phyloP scores from a whole-genome alignment of 2,888 invertebrate genomes.

The Nomada flava region DNA sequence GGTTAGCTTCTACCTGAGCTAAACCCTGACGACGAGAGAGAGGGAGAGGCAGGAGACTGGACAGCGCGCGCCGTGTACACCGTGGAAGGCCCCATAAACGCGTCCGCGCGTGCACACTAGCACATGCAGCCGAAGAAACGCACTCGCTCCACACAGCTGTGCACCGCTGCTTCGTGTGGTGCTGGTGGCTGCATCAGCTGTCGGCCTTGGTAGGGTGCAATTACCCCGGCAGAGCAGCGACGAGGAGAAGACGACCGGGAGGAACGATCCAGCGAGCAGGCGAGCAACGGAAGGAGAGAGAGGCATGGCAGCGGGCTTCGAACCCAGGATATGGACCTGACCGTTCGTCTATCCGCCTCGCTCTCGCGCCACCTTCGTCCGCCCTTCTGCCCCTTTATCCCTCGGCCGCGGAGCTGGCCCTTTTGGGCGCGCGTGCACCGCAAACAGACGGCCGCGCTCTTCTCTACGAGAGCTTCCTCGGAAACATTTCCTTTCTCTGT shows the following conservation, averaged over 20 bases:
- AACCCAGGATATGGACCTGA: constrained; percentile 71
- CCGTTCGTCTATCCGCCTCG: constrained; percentile 53
- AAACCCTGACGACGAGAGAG: neutral
- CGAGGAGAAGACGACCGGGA: constrained; percentile 61
- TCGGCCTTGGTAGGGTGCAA: constrained; percentile 84
- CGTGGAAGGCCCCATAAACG: constrained; percentile 18
- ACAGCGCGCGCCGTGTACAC: constrained; percentile 10
- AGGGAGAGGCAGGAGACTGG: constrained; percentile 33
- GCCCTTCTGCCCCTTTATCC: constrained; percentile 16
- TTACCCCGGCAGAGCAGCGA: constrained; percentile 80
- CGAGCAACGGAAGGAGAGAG: constrained; percentile 25
- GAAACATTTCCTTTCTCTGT: no score
- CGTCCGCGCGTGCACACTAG: constrained; percentile 11
- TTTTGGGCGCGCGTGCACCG: constrained; percentile 23
- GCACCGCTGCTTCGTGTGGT: constrained; percentile 48
- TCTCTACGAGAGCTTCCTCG: no score
- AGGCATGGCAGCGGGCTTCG: constrained; percentile 67
- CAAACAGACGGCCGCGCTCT: neutral
- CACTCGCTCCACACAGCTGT: constrained; percentile 58
- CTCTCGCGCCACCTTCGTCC: constrained; percentile 18
- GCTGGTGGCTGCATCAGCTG: constrained; percentile 82
- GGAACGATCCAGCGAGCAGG: constrained; percentile 45
- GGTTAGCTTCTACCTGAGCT: constrained; percentile 46
- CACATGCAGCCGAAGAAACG: constrained; percentile 28
- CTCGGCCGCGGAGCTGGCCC: neutral